Evolutionary conservation across 2,113 vertebrate genomes (phyloP).

Genomic region (Meles meles): DNA sequence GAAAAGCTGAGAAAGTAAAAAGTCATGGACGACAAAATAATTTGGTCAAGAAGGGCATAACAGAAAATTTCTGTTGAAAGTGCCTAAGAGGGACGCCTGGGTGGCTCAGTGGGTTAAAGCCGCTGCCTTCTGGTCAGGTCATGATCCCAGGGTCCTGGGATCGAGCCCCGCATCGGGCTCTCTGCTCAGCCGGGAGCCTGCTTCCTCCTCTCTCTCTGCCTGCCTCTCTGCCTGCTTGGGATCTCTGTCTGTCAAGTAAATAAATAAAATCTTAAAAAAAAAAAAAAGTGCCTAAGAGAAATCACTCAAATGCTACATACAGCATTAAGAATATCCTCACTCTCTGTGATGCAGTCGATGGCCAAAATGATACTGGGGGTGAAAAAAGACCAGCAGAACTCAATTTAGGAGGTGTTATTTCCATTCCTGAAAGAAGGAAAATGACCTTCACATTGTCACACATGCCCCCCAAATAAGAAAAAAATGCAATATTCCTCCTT

Average conservation of each 20-base stretch:
- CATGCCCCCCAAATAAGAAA: neutral
- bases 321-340: neutral
- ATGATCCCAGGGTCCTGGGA: too few relatives aligned
- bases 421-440: conserved; percentile 8
- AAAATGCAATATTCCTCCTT: neutral
- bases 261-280: too few relatives aligned
- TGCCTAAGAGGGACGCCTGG: neutral
- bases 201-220: too few relatives aligned
- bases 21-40: neutral
- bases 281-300: neutral
- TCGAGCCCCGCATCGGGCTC: too few relatives aligned
- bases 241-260: too few relatives aligned
- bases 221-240: too few relatives aligned
- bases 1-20: neutral
- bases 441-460: neutral
- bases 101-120: too few relatives aligned
- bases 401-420: neutral
- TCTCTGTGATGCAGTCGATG: neutral
- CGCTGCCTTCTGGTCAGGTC: too few relatives aligned
- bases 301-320: neutral
- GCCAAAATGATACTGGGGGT: neutral
- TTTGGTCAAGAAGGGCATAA: neutral
- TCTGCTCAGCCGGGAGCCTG: too few relatives aligned
- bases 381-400: neutral
- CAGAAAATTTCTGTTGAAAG: neutral